These are phyloP conservation scores for Terebella lapidaria DNA, from an alignment of 2,888 invertebrate species.

Conservation along the genomic window DNA sequence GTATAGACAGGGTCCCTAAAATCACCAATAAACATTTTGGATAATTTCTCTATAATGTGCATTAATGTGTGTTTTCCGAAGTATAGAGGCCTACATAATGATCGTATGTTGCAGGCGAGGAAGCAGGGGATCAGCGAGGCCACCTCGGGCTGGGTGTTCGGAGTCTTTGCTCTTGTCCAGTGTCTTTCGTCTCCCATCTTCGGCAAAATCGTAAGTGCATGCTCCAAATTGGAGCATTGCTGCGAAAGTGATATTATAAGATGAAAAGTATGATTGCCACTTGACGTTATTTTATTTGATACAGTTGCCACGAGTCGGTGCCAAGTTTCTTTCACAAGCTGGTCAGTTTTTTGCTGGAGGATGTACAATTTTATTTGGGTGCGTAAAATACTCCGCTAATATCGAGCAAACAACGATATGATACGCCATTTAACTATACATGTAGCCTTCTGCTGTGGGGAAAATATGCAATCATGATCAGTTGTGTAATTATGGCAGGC, in stretches of 20 bases:
- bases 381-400: constrained; percentile 37
- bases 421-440: too few relatives aligned
- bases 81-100: too few relatives aligned
- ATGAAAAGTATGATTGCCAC: not conserved
- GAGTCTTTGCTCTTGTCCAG: constrained; percentile 77
- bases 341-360: constrained; percentile 36
- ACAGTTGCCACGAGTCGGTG: constrained; percentile 33
- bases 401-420: too few relatives aligned
- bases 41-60: too few relatives aligned
- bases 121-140: constrained; percentile 74
- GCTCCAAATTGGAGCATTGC: not conserved
- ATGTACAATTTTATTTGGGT: constrained; percentile 54
- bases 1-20: too few relatives aligned
- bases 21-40: too few relatives aligned
- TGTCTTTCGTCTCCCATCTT: constrained; percentile 78
- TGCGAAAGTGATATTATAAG: not conserved
- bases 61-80: too few relatives aligned
- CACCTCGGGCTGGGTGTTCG: constrained; percentile 82
- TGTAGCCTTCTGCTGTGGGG: too few relatives aligned
- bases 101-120: constrained; percentile 67
- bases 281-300: not conserved
- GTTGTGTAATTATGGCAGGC: too few relatives aligned
- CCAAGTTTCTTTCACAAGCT: constrained; percentile 31
- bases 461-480: too few relatives aligned
- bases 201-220: constrained; percentile 63